Base-by-base conservation (phyloP, 2,797 vertebrate genomes). In the Eurystomus glaucurus region DNA sequence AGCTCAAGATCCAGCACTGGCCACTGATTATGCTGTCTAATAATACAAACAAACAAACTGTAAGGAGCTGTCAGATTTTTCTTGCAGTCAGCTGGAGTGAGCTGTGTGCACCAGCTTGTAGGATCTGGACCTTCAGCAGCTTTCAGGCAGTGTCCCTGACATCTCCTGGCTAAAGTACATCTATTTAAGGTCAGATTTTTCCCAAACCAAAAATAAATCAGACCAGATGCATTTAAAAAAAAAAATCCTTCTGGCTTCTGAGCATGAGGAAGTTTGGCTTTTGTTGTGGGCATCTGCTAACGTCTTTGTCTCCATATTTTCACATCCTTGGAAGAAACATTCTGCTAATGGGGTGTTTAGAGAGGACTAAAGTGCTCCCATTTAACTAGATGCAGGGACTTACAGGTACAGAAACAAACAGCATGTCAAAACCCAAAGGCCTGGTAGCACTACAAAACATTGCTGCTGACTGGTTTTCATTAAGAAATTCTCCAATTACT, bases 131-230 rank as follows among this genome's bases (percentile, higher is more conserved):
- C 33, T 84, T 35, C 14, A 4, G 39, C 29, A 65, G 48, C 29
- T 89, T 72, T 46, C 68, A 85, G 68, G 14, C 17, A 64, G 84
- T 48, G 55, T 23, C 71, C 31, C 37, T 77, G 17, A 19, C 41
- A 82, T 31, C 61, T 88, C 23, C 66, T 91, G 66, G 74, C 51
- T 85, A 25, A 69, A 82, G 21, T 11, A 33, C 18, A 4, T 33
- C 9, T 70, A 31, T 83, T 70, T 89, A 87, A 93, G 83, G 74
- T 85, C 80, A 72, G 28, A 28, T n/a, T 86, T 72, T 89, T 62
- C 62, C 26, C 58, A 87, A 60, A 10, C 10, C 28, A n/a, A 91
- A 85, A 88, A 41, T 35, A 93, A 84, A 86, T 41, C 7, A 6
- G 52, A 57, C 31, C 52, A 84, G 57, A 78, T 37, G 26, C 21